Evolutionary conservation across 2,888 invertebrate species (phyloP), one percentile per base, ranked within the genome.

Genomic region (Lysandra bellargus): DNA sequence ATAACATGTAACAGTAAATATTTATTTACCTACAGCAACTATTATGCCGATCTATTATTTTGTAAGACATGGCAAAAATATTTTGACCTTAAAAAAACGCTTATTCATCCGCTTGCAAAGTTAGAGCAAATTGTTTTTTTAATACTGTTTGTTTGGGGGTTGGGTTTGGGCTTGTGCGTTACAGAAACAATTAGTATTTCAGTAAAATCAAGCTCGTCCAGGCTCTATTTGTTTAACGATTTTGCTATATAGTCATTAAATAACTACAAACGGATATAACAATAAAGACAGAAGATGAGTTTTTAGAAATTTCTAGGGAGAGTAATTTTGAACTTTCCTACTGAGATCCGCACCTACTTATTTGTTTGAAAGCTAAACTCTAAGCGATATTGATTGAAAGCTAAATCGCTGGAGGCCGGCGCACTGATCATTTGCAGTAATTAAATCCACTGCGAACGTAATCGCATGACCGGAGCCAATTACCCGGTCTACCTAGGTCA

Each of bases 401-500:
- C 89, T 92, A 95, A 95, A 95, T 95, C 94, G 91, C 91, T 82
- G 88, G 89, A 92, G 91, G 90, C 92, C 90, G 89, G 91, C 89
- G 91, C 86, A 90, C 88, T 89, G 94, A 94, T 95, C 91, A 93
- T 94, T 94, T 84, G 88, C 89, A 89, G 93, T 94, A 95, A 95
- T 95, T 95, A 95, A 95, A 94, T 94, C 88, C 91, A 86, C 90
- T 89, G 89, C 92, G 87, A 92, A 93, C 90, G 91, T 93, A 94
- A 94, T 95, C 92, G 95, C 95, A 94, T 95, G 95, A 94, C 93
- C 90, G 88, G 88, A 86, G 86, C 90, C 95, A 94, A 95, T 95
- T 95, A 95, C 90, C 87, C 81, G 88, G 84, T 85, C 89, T 91
- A 90, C 90, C 91, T 92, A 93, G 4, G 4, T 17, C 57, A 57